Percentiles rank a stretch among this genome's conserved stretches.
phyloP scores from a whole-genome alignment of 2,797 vertebrate species.

The Premnoplex brunnescens region DNA sequence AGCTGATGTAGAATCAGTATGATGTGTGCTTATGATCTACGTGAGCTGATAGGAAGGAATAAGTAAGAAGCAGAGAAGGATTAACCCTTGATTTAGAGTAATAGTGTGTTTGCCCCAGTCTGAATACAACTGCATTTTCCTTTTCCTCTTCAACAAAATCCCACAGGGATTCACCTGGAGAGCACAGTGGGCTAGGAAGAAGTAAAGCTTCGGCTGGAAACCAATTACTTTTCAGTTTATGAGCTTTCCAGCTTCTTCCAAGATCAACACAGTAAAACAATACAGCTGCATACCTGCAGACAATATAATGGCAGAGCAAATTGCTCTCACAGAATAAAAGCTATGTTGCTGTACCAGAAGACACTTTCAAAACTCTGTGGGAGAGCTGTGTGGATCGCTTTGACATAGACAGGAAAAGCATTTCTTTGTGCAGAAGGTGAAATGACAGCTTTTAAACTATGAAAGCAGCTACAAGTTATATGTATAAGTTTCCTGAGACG shows the following conservation, averaged over 20 bases:
- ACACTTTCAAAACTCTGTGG: not conserved
- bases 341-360: constrained; percentile 9
- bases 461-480: not conserved
- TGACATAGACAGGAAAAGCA: not conserved
- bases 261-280: constrained; percentile 31
- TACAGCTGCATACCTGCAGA: constrained; percentile 54
- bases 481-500: not conserved
- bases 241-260: constrained; percentile 41
- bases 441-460: constrained; percentile 31
- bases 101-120: not conserved
- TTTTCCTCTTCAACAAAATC: not conserved
- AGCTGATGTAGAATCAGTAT: not conserved
- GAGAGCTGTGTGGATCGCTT: not conserved
- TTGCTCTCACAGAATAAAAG: constrained; percentile 40
- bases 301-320: constrained; percentile 37
- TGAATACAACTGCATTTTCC: not conserved
- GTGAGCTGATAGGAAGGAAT: not conserved
- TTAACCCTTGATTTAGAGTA: not conserved
- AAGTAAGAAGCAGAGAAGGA: not conserved
- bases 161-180: not conserved
- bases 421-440: constrained; percentile 15
- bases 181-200: constrained; percentile 10
- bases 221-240: constrained; percentile 33
- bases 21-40: not conserved
- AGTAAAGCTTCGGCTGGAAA: constrained; percentile 8